Conservation (phyloP, 2,113 vertebrate genomes). For the Lepisosteus osseus region DNA sequence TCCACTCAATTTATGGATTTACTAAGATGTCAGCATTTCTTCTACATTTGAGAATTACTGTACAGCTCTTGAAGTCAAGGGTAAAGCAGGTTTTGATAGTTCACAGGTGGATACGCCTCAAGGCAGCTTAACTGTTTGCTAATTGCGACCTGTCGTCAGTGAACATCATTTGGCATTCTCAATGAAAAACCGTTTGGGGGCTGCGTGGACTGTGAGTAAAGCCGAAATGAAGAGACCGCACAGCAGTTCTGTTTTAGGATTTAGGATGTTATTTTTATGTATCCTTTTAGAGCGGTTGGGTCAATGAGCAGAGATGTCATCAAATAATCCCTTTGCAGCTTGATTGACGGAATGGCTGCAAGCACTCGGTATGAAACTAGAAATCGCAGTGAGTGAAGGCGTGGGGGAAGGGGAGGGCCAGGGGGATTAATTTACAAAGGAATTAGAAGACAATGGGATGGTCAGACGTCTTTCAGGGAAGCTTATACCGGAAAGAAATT, state of each 20-base stretch:
- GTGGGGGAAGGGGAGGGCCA: background rate
- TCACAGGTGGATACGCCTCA: background rate
- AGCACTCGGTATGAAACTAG: background rate
- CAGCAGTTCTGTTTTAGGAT: background rate
- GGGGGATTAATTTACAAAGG: background rate
- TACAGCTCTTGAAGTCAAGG: too few relatives aligned
- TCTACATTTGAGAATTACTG: too few relatives aligned
- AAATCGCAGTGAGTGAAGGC: background rate
- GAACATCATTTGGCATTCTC: background rate
- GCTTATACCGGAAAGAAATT: background rate
- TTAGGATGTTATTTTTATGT: background rate
- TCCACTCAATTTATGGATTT: too few relatives aligned
- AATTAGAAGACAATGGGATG: background rate
- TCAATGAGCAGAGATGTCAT: constrained; percentile 1
- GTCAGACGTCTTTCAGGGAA: background rate
- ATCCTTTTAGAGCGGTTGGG: background rate
- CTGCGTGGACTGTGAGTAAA: background rate
- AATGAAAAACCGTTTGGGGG: background rate
- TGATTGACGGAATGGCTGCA: background rate
- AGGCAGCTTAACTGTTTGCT: background rate
- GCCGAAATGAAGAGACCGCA: background rate
- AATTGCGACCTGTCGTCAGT: background rate
- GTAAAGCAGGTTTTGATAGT: too few relatives aligned
- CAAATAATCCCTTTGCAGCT: constrained; percentile 4
- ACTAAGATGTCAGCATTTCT: too few relatives aligned